Evolutionary conservation across 2,888 invertebrate species (phyloP).

Genomic region (Temnothorax rugatulus): DNA sequence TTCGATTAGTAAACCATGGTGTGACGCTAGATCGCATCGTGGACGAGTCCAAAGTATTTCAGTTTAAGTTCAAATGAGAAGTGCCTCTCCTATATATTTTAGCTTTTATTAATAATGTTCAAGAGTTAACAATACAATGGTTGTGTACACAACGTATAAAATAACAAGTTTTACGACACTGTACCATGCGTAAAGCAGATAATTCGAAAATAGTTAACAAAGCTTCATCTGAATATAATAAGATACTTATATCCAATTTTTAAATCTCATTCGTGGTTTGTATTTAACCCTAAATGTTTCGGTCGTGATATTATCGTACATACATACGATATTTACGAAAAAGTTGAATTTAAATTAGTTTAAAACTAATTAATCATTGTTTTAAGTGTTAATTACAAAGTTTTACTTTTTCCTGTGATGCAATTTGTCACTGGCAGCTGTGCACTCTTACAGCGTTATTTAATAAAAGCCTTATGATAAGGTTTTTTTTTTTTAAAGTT

Average conservation of each 20-base stretch:
- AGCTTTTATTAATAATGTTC: constrained; percentile 73
- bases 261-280: background rate
- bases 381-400: constrained; percentile 2
- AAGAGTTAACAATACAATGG: constrained; percentile 56
- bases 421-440: background rate
- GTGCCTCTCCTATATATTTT: constrained; percentile 77
- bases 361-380: background rate
- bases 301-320: background rate
- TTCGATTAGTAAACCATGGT: constrained; percentile 53
- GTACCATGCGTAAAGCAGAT: background rate
- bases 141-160: constrained; percentile 51
- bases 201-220: constrained; percentile 57
- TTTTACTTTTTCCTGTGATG: constrained; percentile 8
- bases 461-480: background rate
- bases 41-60: constrained; percentile 64
- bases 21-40: constrained; percentile 53
- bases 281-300: constrained; percentile 13
- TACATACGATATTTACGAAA: background rate
- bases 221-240: constrained; percentile 69
- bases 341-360: background rate
- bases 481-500: background rate
- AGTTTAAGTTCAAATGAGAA: constrained; percentile 72
- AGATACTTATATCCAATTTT: constrained; percentile 68
- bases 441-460: background rate
- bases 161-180: constrained; percentile 56